phyloP scores from a whole-genome alignment of 1,140 invertebrate genomes.

The Teleogryllus occipitalis region DNA sequence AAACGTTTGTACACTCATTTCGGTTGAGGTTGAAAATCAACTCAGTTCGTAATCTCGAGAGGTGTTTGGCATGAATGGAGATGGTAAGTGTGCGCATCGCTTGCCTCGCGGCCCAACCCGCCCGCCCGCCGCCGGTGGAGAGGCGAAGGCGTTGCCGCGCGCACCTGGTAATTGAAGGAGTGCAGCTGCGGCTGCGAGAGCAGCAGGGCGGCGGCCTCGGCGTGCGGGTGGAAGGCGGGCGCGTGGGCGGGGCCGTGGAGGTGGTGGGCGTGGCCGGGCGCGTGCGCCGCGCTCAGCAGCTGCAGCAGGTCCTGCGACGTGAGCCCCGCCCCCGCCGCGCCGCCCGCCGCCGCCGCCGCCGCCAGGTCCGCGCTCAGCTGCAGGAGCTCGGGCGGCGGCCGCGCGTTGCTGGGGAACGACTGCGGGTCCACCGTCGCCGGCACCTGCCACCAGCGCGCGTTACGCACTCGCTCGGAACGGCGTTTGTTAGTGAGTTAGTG shows the following conservation, averaged over 20 bases:
- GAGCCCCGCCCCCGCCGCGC: neutral
- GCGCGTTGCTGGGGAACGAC: slow-evolving; percentile 37
- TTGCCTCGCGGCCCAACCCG: no score
- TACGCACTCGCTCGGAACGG: no score
- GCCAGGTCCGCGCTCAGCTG: neutral
- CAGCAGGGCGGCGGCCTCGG: neutral
- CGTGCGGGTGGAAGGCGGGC: neutral
- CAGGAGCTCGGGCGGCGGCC: neutral
- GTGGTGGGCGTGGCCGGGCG: neutral
- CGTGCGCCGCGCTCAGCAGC: slow-evolving; percentile 1
- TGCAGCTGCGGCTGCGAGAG: slow-evolving; percentile 14
- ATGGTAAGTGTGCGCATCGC: no score
- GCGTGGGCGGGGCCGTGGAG: neutral
- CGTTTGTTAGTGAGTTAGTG: no score
- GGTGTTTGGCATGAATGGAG: no score
- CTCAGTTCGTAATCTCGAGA: no score
- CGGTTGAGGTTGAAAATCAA: no score
- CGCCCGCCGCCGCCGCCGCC: no score
- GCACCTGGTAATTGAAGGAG: neutral
- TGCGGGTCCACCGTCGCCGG: slow-evolving; percentile 36
- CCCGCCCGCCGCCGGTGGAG: no score
- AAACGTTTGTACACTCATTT: no score
- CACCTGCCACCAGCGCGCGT: slow-evolving; percentile 20
- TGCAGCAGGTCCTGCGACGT: slow-evolving; percentile 15
- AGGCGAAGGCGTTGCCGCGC: no score